phyloP scores from a whole-genome alignment of 2,113 vertebrate species.

The Pontoporia blainvillei region DNA sequence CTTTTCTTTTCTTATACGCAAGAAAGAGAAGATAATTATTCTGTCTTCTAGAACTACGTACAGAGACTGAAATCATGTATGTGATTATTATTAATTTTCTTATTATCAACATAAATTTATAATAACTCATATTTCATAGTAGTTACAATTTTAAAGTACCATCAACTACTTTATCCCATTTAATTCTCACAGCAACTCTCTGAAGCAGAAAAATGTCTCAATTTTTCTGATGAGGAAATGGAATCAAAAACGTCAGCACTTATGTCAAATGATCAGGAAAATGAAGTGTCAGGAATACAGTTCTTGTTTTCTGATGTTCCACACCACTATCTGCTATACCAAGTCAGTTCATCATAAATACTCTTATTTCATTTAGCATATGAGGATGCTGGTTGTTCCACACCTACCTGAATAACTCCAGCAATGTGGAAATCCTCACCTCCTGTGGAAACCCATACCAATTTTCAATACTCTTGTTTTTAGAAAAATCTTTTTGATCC shows the following conservation, averaged over 20 bases:
- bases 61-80: neutral
- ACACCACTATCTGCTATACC: neutral
- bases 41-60: neutral
- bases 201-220: neutral
- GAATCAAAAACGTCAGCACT: neutral
- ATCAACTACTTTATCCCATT: neutral
- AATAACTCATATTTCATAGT: neutral
- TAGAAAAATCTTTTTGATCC: neutral
- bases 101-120: neutral
- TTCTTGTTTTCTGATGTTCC: neutral
- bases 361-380: neutral
- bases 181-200: neutral
- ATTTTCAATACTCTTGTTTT: neutral
- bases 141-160: neutral
- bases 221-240: neutral
- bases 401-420: neutral
- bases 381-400: neutral
- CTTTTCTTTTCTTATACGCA: neutral
- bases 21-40: neutral
- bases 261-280: neutral
- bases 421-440: neutral
- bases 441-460: neutral
- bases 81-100: neutral
- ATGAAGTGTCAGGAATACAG: neutral
- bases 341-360: neutral